Evolutionary conservation across 2,797 vertebrate genomes (phyloP).

Genomic region (Tragelaphus oryx): DNA sequence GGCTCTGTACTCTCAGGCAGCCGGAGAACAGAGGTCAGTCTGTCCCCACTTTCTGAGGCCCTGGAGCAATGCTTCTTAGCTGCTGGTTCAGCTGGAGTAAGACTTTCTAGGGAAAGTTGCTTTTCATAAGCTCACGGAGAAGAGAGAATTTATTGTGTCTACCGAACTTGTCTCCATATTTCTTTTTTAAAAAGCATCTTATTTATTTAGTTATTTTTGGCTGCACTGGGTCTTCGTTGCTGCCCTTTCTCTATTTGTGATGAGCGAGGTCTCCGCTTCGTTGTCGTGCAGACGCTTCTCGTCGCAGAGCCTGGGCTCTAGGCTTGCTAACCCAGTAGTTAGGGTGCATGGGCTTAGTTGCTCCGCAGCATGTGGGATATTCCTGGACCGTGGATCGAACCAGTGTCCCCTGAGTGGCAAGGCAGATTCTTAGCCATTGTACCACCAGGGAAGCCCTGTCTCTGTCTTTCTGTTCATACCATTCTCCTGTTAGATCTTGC

Average conservation of each 20-base stretch:
- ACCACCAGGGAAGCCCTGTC: neutral
- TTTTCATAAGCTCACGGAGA: neutral
- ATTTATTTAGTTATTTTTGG: neutral
- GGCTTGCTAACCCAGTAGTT: neutral
- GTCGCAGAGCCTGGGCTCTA: neutral
- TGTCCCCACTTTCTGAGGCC: neutral
- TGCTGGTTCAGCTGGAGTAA: neutral
- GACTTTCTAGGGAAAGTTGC: neutral
- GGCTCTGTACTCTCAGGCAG: neutral
- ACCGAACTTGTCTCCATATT: neutral
- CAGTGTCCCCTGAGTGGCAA: neutral
- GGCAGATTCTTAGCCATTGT: neutral
- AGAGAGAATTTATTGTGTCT: neutral
- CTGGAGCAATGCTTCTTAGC: neutral
- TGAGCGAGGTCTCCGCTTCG: rapidly evolving
- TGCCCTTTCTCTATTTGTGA: neutral
- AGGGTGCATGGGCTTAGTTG: neutral
- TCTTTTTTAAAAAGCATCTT: neutral
- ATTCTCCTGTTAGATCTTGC: neutral
- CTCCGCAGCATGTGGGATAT: neutral
- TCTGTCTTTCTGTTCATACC: neutral
- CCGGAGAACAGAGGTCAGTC: neutral
- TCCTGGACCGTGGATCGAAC: neutral
- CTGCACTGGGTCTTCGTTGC: neutral
- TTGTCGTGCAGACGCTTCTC: neutral